phyloP scores from a whole-genome alignment of 2,113 vertebrate species.

The Albula goreensis region DNA sequence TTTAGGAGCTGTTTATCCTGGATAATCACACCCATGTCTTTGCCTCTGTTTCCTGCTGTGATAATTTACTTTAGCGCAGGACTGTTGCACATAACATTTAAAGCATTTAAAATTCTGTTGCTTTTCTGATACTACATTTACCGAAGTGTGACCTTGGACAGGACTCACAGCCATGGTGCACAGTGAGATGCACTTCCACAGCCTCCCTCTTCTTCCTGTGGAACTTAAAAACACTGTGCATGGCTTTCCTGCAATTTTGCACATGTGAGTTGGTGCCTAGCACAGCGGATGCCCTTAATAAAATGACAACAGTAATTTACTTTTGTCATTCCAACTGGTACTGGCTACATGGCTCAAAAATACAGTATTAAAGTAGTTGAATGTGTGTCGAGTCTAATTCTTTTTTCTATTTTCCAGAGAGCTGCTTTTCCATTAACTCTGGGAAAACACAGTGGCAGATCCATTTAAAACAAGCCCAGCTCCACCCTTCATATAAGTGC shows the following conservation, averaged over 20 bases:
- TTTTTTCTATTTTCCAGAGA: slow-evolving; percentile 99
- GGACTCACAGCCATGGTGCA: slow-evolving; percentile 75
- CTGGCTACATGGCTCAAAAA: slow-evolving; percentile 92
- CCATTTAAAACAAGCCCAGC: slow-evolving; percentile 97
- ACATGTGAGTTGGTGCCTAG: slow-evolving; percentile 92
- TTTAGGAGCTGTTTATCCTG: not conserved
- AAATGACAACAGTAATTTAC: slow-evolving; percentile 99
- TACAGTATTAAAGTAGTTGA: slow-evolving; percentile 95
- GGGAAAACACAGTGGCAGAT: slow-evolving; percentile 95
- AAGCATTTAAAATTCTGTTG: slow-evolving; percentile 75
- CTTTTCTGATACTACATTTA: slow-evolving; percentile 71
- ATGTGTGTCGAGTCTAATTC: slow-evolving; percentile 98
- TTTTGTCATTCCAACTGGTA: slow-evolving; percentile 95
- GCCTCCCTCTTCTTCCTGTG: slow-evolving; percentile 69
- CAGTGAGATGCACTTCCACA: slow-evolving; percentile 76
- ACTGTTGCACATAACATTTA: slow-evolving; percentile 16
- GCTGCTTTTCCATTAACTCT: slow-evolving; percentile 99
- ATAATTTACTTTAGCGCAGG: not conserved
- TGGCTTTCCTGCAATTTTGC: slow-evolving; percentile 87
- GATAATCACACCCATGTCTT: not conserved
- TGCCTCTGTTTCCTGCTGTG: not conserved
- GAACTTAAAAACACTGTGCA: slow-evolving; percentile 85
- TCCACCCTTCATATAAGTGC: slow-evolving; percentile 93
- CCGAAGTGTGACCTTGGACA: slow-evolving; percentile 78
- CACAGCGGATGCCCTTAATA: slow-evolving; percentile 98